phyloP scores from a whole-genome alignment of 2,113 vertebrate genomes.

The Oncorhynchus mykiss region DNA sequence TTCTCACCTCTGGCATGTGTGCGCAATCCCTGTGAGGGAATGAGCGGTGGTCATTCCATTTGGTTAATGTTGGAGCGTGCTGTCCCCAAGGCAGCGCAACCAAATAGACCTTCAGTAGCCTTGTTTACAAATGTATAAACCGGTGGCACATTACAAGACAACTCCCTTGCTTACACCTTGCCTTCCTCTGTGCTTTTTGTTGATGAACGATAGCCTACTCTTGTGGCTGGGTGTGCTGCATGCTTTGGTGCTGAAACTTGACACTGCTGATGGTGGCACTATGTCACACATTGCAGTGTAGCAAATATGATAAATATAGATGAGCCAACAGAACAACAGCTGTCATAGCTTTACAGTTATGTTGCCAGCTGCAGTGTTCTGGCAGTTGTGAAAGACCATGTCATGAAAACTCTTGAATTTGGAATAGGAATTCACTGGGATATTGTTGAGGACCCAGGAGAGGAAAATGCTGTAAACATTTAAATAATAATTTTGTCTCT shows the following conservation, averaged over 20 bases:
- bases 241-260: constrained; percentile 47
- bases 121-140: not conserved
- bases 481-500: too few species aligned
- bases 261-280: constrained; percentile 39
- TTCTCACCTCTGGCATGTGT: not conserved
- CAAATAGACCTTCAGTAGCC: too few species aligned
- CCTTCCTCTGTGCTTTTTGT: constrained; percentile 18
- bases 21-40: not conserved
- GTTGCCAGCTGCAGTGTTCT: not conserved
- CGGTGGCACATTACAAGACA: not conserved
- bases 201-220: constrained; percentile 3
- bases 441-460: not conserved
- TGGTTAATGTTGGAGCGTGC: not conserved
- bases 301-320: constrained; percentile 66
- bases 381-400: not conserved
- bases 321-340: constrained; percentile 38
- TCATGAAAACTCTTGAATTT: not conserved
- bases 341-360: constrained; percentile 10
- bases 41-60: constrained; percentile 10
- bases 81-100: too few species aligned
- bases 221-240: not conserved
- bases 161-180: constrained; percentile 2
- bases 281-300: constrained; percentile 42
- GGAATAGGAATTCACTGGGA: not conserved
- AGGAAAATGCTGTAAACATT: not conserved